Conservation (phyloP, 2,113 vertebrate species). For the Halcyon malimbica region DNA sequence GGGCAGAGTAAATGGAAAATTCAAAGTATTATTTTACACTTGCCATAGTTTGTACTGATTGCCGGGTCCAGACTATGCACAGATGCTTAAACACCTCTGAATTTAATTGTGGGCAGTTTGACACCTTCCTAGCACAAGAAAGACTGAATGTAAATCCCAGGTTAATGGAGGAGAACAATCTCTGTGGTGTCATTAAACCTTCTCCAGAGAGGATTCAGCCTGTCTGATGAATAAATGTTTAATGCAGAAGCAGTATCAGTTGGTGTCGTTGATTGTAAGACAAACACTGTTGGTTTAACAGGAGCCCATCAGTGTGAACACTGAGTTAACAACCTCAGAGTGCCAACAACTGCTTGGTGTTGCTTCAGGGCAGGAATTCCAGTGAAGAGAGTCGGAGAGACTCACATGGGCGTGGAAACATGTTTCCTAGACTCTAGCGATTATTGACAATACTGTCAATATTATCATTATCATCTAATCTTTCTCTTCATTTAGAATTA, state of each 20-base stretch:
- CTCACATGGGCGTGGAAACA: neutral
- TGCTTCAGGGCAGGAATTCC: neutral
- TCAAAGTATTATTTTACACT: neutral
- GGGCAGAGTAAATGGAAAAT: neutral
- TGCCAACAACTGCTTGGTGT: neutral
- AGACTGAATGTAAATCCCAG: neutral
- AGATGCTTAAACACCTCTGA: neutral
- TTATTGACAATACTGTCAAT: neutral
- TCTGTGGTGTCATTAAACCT: slow-evolving; percentile 25
- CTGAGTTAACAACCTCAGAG: neutral
- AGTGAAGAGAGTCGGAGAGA: neutral
- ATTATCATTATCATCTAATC: neutral
- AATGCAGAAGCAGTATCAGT: neutral
- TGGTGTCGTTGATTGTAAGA: slow-evolving; percentile 14
- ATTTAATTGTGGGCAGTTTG: neutral
- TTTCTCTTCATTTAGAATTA: neutral
- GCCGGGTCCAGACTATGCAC: neutral
- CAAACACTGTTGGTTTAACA: neutral
- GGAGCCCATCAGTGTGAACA: neutral
- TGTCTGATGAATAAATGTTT: slow-evolving; percentile 40
- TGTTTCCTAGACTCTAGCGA: neutral
- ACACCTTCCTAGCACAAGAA: neutral
- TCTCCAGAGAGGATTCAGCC: neutral
- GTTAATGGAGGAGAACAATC: slow-evolving; percentile 44
- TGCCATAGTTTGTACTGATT: neutral